Conservation (phyloP, 1,140 invertebrate species). For the Lethrus apterus region DNA sequence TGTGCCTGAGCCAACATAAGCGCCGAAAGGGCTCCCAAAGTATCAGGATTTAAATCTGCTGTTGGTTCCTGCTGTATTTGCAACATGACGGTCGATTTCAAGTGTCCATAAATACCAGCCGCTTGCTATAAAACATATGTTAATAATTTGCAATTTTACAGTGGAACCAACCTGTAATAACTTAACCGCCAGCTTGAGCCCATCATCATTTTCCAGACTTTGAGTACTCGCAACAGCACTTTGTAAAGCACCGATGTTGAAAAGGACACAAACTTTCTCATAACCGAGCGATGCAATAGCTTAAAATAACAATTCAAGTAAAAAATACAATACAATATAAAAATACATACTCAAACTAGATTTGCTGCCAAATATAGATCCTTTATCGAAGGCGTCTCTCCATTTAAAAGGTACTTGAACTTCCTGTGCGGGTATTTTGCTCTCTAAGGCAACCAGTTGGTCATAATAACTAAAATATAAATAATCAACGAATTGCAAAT, state of each 20-base stretch:
- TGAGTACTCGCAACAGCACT: conserved; percentile 81
- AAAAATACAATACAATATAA: conserved; percentile 1
- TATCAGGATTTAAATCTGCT: conserved; percentile 89
- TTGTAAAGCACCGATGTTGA: conserved; percentile 94
- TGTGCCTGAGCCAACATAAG: conserved; percentile 97
- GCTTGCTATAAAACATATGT: conserved; percentile 62
- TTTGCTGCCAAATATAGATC: conserved; percentile 86
- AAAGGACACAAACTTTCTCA: conserved; percentile 92
- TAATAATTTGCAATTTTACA: conserved; percentile 11
- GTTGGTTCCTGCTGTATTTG: conserved; percentile 91
- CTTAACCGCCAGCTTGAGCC: conserved; percentile 88
- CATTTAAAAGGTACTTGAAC: conserved; percentile 95
- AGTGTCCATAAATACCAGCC: conserved; percentile 81
- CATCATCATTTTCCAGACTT: conserved; percentile 84
- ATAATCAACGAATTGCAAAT: background rate
- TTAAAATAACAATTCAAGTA: conserved; percentile 39
- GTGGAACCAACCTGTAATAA: conserved; percentile 67
- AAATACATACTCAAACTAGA: conserved; percentile 82
- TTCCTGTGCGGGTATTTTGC: conserved; percentile 87
- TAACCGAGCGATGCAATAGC: conserved; percentile 79
- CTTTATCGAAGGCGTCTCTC: conserved; percentile 99
- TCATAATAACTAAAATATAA: conserved; percentile 84
- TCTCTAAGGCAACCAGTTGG: conserved; percentile 84
- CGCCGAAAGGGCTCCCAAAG: conserved; percentile 71
- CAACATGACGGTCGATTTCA: conserved; percentile 80